Evolutionary conservation across 2,797 vertebrate species (phyloP).

Genomic region (Alectoris magna): DNA sequence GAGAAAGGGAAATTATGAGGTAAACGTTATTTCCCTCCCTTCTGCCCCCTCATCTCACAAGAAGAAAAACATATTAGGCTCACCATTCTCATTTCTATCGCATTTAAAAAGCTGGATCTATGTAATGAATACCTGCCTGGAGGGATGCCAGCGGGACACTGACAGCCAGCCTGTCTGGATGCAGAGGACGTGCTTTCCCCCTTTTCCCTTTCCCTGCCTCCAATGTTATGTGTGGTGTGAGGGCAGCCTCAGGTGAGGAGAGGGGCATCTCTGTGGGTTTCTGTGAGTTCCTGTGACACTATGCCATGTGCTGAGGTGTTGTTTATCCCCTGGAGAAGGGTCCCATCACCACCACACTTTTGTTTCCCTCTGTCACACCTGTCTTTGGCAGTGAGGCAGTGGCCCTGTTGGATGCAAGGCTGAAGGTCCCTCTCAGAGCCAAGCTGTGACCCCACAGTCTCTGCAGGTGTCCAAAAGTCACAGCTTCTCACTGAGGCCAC

Average conservation of each 20-base stretch:
- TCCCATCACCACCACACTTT: fast-evolving
- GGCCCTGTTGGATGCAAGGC: neutral
- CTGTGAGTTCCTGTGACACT: neutral
- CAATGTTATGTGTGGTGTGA: neutral
- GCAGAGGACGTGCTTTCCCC: conserved; percentile 10
- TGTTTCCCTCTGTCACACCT: neutral
- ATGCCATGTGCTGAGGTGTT: neutral
- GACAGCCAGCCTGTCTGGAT: conserved; percentile 45
- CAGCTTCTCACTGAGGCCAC: neutral
- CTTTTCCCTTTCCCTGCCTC: neutral
- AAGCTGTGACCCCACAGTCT: neutral
- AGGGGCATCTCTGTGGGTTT: neutral
- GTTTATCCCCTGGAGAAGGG: neutral
- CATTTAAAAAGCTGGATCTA: conserved; percentile 65
- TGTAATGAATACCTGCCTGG: conserved; percentile 66
- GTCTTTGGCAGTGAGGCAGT: neutral
- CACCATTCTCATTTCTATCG: conserved; percentile 50
- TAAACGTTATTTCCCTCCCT: conserved; percentile 69
- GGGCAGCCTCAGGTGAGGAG: neutral
- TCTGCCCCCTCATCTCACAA: conserved; percentile 54
- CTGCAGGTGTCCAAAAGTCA: neutral
- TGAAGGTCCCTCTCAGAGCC: fast-evolving
- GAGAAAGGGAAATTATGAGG: conserved; percentile 77
- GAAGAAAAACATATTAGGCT: conserved; percentile 69
- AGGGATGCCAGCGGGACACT: neutral